Evolutionary conservation across 2,113 vertebrate genomes (phyloP).

Genomic region (Megaceryle torquata): DNA sequence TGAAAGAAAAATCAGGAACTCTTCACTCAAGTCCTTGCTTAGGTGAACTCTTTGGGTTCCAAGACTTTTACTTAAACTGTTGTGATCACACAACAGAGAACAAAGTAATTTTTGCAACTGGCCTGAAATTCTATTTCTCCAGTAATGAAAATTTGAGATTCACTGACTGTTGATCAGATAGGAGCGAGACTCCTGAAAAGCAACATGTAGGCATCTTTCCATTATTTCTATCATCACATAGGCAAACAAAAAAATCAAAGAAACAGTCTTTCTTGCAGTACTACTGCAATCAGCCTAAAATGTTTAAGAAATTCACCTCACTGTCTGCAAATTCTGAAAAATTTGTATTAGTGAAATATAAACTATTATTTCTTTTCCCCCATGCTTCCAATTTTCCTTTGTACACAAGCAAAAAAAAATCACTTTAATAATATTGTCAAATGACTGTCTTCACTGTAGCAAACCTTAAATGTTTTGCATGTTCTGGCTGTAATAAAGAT

Average conservation of each 20-base stretch:
- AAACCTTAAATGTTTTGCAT: not conserved
- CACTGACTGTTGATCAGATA: not conserved
- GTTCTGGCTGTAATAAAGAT: not conserved
- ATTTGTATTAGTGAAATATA: not conserved
- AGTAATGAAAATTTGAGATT: not conserved
- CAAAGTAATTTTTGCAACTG: not conserved
- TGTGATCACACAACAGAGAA: not conserved
- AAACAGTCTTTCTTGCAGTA: not conserved
- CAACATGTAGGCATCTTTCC: rapidly evolving
- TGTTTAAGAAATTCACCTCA: not conserved
- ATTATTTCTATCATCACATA: rapidly evolving
- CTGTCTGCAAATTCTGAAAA: not conserved
- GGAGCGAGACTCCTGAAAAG: not conserved
- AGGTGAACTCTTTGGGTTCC: not conserved
- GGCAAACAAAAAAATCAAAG: not conserved
- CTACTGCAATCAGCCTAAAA: not conserved
- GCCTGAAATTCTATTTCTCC: not conserved
- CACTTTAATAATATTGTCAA: not conserved
- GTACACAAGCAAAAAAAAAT: not conserved
- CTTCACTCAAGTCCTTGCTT: not conserved
- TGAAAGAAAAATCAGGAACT: not conserved
- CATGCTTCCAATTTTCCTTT: not conserved
- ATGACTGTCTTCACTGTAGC: not conserved
- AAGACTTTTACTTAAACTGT: not conserved
- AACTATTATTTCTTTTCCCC: not conserved